Conservation (phyloP, 2,888 invertebrate genomes). For the Phyto melanocephala region DNA sequence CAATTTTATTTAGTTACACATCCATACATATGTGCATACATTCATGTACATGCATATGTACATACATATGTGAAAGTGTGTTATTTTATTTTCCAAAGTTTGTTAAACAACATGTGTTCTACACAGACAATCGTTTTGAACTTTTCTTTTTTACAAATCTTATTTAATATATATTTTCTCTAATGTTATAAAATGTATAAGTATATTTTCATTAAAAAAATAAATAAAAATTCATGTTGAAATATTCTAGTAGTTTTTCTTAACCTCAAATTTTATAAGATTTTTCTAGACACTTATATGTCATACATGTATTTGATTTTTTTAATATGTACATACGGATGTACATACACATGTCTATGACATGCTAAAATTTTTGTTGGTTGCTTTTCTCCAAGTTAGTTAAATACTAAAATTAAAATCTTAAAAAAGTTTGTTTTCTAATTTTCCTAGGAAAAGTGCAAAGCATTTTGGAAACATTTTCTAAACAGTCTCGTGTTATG, state of each 20-base stretch:
- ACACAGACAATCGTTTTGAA: neutral
- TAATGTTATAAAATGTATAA: too few species aligned
- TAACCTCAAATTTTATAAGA: neutral
- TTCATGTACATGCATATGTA: neutral
- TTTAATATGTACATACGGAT: too few species aligned
- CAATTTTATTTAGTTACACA: constrained; percentile 4
- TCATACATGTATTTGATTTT: too few species aligned
- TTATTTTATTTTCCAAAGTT: neutral
- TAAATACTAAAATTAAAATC: constrained; percentile 50
- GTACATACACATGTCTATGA: too few species aligned
- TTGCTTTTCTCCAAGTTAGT: neutral
- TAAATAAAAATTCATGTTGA: neutral
- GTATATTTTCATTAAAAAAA: neutral
- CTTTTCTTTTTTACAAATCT: too few species aligned
- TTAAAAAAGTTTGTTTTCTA: constrained; percentile 31
- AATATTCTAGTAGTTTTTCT: neutral
- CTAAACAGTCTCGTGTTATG: neutral
- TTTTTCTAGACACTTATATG: too few species aligned
- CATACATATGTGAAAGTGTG: neutral
- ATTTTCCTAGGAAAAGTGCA: neutral
- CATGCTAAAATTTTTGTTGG: neutral
- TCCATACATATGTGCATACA: neutral
- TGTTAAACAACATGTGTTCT: neutral
- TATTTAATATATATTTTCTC: too few species aligned
- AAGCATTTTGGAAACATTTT: neutral